phyloP scores from a whole-genome alignment of 2,797 vertebrate genomes.

The Sciurus carolinensis region DNA sequence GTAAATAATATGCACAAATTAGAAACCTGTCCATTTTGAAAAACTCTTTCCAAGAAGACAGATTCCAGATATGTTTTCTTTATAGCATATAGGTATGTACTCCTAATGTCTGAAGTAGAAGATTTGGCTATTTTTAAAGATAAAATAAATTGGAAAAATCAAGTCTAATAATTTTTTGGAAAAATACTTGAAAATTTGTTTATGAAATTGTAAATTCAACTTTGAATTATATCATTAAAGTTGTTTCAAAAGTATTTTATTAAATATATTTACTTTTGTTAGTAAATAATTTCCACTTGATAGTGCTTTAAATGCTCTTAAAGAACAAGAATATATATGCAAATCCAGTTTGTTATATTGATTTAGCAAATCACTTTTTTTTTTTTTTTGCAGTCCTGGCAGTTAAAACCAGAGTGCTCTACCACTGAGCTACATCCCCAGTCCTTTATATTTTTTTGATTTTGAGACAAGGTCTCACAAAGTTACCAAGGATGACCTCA shows the following conservation, averaged over 20 bases:
- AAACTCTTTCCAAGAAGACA: constrained; percentile 36
- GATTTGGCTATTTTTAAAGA: constrained; percentile 54
- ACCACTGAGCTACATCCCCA: neutral
- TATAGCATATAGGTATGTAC: constrained; percentile 12
- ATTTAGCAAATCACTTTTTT: neutral
- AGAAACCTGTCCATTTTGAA: constrained; percentile 60
- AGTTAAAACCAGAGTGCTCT: neutral
- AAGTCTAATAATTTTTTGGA: constrained; percentile 19
- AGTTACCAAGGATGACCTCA: neutral
- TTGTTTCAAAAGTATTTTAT: constrained; percentile 56
- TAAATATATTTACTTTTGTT: constrained; percentile 55
- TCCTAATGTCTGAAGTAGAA: constrained; percentile 21
- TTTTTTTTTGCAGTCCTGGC: neutral
- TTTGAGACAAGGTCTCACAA: neutral
- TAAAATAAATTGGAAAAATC: constrained; percentile 45
- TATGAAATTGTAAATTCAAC: constrained; percentile 45
- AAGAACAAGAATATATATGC: neutral
- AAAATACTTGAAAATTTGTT: constrained; percentile 52
- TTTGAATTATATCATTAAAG: constrained; percentile 38
- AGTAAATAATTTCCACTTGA: constrained; percentile 40
- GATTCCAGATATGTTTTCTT: neutral
- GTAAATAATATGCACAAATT: constrained; percentile 57
- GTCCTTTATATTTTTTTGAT: neutral
- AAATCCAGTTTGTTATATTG: constrained; percentile 14
- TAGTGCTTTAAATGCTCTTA: constrained; percentile 30